phyloP scores from a whole-genome alignment of 2,113 vertebrate genomes.

The Empidonax traillii region DNA sequence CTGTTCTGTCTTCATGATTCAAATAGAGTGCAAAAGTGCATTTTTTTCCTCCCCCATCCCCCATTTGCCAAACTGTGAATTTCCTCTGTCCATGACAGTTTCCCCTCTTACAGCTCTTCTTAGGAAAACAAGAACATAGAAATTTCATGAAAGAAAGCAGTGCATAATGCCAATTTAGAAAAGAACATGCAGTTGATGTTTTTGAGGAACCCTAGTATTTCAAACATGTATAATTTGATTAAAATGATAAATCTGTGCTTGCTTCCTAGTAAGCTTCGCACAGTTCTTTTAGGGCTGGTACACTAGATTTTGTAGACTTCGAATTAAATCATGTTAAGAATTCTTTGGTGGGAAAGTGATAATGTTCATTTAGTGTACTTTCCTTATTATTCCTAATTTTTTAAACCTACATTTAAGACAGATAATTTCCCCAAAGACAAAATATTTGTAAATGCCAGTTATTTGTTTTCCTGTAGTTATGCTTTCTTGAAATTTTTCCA shows the following conservation, averaged over 20 bases:
- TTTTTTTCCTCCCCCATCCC: background rate
- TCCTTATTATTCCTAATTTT: background rate
- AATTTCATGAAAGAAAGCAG: background rate
- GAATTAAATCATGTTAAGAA: background rate
- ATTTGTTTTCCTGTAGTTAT: background rate
- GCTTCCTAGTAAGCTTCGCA: background rate
- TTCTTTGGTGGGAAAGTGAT: background rate
- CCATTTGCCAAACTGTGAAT: background rate
- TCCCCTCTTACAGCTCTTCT: background rate
- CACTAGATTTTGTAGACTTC: background rate
- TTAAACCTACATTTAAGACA: slow-evolving; percentile 29
- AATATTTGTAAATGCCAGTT: slow-evolving; percentile 18
- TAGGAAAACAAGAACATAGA: background rate
- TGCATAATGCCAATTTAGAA: background rate
- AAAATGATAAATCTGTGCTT: background rate
- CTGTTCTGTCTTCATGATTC: background rate
- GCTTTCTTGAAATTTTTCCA: background rate
- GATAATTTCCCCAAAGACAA: slow-evolving; percentile 15
- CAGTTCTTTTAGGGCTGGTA: background rate
- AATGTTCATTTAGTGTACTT: background rate
- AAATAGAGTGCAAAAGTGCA: background rate
- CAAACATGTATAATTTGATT: background rate
- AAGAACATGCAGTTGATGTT: background rate
- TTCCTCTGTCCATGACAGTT: background rate
- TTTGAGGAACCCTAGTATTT: background rate